Evolutionary conservation across 1,140 invertebrate genomes (phyloP).

Genomic region (Euborellia annulipes): DNA sequence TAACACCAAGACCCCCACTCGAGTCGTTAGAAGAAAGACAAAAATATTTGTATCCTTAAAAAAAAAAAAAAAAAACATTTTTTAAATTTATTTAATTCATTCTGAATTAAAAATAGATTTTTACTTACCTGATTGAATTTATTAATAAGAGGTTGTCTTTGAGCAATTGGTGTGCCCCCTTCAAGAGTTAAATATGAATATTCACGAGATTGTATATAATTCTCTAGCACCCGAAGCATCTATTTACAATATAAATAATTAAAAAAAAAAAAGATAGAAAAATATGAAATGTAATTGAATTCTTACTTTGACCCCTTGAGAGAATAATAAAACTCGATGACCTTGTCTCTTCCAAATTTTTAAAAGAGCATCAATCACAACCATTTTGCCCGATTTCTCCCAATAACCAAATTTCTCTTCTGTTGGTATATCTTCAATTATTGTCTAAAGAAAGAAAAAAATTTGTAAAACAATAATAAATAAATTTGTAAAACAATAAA

Average conservation of each 20-base stretch:
- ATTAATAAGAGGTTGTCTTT: constrained; percentile 66
- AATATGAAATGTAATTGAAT: too few species aligned
- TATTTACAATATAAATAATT: too few species aligned
- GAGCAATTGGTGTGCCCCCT: constrained; percentile 65
- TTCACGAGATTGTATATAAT: constrained; percentile 53
- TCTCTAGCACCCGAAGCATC: constrained; percentile 83
- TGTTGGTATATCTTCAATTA: constrained; percentile 29
- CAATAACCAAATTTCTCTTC: constrained; percentile 61
- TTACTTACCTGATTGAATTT: constrained; percentile 62
- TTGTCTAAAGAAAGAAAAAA: constrained; percentile 20
- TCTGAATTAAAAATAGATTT: constrained; percentile 1
- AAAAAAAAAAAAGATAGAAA: too few species aligned
- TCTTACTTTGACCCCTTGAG: constrained; percentile 61
- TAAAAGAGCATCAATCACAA: constrained; percentile 78
- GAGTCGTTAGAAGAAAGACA: constrained; percentile 84
- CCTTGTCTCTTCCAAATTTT: constrained; percentile 84
- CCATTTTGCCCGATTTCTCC: constrained; percentile 86
- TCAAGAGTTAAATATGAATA: constrained; percentile 86
- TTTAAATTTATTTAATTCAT: background rate
- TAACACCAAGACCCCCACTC: constrained; percentile 91
- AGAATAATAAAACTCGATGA: constrained; percentile 80
- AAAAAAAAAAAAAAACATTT: constrained; percentile 8
- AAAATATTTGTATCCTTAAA: constrained; percentile 56
- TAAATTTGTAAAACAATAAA: background rate
- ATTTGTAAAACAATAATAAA: background rate